Evolutionary conservation across 2,797 vertebrate genomes (phyloP), one percentile per base, ranked within the genome.

Genomic region (Astyanax mexicanus): DNA sequence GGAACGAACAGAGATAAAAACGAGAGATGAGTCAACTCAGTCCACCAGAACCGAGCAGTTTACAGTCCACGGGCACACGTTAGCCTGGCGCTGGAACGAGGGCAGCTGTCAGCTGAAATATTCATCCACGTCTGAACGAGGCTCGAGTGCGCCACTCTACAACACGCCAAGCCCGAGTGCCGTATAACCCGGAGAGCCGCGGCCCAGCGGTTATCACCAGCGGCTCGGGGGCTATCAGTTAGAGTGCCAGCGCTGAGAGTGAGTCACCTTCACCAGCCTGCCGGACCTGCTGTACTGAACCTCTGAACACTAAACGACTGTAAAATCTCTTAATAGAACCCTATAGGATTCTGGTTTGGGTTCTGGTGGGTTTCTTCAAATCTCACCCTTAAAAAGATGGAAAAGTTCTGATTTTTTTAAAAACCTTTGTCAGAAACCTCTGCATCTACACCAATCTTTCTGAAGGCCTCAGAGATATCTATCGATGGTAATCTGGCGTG

Each of bases 11-110:
- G 37, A 13, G 42, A 42, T 23, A 15, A 25, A 62, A 42, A 42
- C n/a, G 58, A 62, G 37, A 25, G 35, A 13, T 38, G 32, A 61
- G n/a, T 21, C 58, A 61, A 40, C n/a, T 11, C 58, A 13, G 19
- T 3, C 19, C 23, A 60, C 60, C 37, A 23, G 23, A 42, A 42
- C 57, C 21, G 38, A 62, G 60, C 60, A 62, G 58, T 60, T 37
- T 58, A 37, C 17, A 60, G 57, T 19, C 57, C 57, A 37, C 57
- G 37, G 12, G 57, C 57, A 19, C 32, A 37, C 32, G 35, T 19
- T 37, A 35, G 13, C 29, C 27, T 55, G 29, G 29, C 57, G 37
- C 5, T 29, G 25, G 25, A 55, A 55, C 52, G 25, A 12, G 52
- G 52, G 27, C 52, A 55, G 52, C 52, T 55, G 52, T 55, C 52